phyloP scores from a whole-genome alignment of 2,113 vertebrate species.

The Petromus typicus region DNA sequence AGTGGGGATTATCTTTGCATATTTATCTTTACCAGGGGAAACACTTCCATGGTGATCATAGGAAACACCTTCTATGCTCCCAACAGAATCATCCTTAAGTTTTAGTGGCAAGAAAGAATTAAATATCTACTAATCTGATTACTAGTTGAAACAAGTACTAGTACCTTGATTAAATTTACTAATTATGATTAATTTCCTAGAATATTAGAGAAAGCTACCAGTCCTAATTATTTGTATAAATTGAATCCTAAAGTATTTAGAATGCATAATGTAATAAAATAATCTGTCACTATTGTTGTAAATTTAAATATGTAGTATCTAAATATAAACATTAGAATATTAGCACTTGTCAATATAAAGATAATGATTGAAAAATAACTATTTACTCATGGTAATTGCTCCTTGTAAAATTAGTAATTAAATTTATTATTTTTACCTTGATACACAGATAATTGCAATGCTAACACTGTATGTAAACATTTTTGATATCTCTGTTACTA shows the following conservation, averaged over 20 bases:
- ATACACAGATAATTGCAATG: not conserved
- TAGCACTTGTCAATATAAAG: not conserved
- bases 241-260: not conserved
- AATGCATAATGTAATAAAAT: not conserved
- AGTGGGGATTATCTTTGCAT: not conserved
- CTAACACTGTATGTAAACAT: not conserved
- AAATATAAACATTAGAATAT: not conserved
- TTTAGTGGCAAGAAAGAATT: not conserved
- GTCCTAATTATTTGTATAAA: not conserved
- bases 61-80: not conserved
- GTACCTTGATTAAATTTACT: not conserved
- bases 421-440: slow-evolving; percentile 16
- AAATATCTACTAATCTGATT: not conserved
- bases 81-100: not conserved
- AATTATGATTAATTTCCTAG: not conserved
- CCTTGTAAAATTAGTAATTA: not conserved
- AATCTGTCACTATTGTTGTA: not conserved
- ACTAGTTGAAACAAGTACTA: not conserved
- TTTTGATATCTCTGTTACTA: not conserved
- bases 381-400: not conserved
- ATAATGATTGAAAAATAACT: not conserved
- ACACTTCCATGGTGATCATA: not conserved
- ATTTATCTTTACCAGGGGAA: not conserved
- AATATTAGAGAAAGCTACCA: not conserved
- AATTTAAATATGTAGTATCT: not conserved